These are phyloP conservation scores for Zaprionus obscuricornis DNA, from an alignment of 2,888 invertebrate genomes.

Conservation along the genomic window DNA sequence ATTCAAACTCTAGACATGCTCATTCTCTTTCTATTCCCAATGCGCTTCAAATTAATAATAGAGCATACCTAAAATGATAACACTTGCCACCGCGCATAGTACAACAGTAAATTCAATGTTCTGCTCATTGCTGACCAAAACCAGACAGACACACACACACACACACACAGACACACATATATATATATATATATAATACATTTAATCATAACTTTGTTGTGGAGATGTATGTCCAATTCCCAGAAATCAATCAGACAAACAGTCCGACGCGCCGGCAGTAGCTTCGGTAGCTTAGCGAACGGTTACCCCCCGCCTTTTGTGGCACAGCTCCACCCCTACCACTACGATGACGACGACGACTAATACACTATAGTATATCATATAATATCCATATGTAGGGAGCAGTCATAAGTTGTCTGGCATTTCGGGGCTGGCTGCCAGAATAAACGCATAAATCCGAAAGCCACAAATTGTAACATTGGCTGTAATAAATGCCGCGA, in stretches of 20 bases:
- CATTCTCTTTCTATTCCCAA: conserved; percentile 12
- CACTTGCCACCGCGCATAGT: conserved; percentile 71
- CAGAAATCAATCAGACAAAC: conserved; percentile 79
- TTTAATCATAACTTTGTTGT: conserved; percentile 78
- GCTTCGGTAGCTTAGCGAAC: conserved; percentile 71
- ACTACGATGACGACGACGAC: too few relatives aligned
- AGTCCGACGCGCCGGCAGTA: conserved; percentile 19
- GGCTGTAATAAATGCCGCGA: conserved; percentile 81
- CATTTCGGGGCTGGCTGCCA: conserved; percentile 61
- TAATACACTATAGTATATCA: too few relatives aligned
- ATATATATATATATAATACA: conserved; percentile 46
- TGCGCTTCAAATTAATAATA: conserved; percentile 64
- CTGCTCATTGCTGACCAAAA: too few relatives aligned
- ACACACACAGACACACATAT: conserved; percentile 27
- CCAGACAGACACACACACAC: neutral
- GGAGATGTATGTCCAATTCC: conserved; percentile 60
- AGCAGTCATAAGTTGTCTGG: conserved; percentile 66
- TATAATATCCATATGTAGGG: conserved; percentile 22
- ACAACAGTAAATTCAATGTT: neutral
- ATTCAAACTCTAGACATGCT: neutral
- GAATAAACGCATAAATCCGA: conserved; percentile 77
- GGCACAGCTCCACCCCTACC: neutral
- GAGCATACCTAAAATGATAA: conserved; percentile 54
- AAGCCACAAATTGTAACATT: conserved; percentile 82
- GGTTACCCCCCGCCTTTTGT: conserved; percentile 40